A percentile compares a stretch with the other conserved stretches of the same genome.
These are phyloP conservation scores for Sakesphorus luctuosus DNA, from an alignment of 2,113 vertebrate genomes.

Conservation along the genomic window DNA sequence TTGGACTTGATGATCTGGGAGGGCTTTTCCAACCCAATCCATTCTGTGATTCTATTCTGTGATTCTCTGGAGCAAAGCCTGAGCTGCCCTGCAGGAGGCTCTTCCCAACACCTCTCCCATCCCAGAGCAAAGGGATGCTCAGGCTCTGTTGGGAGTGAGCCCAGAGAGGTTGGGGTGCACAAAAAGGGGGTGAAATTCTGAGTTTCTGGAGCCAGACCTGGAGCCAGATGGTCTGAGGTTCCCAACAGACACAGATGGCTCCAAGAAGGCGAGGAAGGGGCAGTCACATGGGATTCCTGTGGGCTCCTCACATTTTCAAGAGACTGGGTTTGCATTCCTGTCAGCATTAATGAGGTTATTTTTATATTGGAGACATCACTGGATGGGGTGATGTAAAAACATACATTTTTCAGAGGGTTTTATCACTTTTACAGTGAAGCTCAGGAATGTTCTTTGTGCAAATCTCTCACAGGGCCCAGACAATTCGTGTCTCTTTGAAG, in stretches of 20 bases:
- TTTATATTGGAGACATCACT: conserved; percentile 16
- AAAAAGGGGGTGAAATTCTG: conserved; percentile 58
- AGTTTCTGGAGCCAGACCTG: background rate
- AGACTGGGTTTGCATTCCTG: conserved; percentile 27
- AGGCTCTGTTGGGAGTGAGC: background rate
- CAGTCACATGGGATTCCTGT: conserved; percentile 72
- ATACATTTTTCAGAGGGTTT: background rate
- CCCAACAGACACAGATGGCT: conserved; percentile 75
- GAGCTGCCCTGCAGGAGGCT: background rate
- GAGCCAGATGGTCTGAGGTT: background rate
- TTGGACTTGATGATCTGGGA: too few relatives aligned
- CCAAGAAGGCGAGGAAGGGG: conserved; percentile 66
- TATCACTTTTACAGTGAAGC: background rate
- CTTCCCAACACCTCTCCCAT: background rate
- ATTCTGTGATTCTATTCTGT: too few relatives aligned
- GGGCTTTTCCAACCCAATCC: too few relatives aligned
- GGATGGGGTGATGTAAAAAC: background rate
- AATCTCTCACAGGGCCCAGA: background rate
- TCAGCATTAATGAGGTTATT: conserved; percentile 60
- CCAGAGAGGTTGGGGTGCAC: background rate
- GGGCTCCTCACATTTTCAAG: conserved; percentile 65
- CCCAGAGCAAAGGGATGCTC: background rate
- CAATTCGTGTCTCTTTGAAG: background rate
- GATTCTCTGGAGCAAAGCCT: background rate
- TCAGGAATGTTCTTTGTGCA: background rate